phyloP scores from a whole-genome alignment of 2,797 vertebrate species.

The Hafferia zeledoni region DNA sequence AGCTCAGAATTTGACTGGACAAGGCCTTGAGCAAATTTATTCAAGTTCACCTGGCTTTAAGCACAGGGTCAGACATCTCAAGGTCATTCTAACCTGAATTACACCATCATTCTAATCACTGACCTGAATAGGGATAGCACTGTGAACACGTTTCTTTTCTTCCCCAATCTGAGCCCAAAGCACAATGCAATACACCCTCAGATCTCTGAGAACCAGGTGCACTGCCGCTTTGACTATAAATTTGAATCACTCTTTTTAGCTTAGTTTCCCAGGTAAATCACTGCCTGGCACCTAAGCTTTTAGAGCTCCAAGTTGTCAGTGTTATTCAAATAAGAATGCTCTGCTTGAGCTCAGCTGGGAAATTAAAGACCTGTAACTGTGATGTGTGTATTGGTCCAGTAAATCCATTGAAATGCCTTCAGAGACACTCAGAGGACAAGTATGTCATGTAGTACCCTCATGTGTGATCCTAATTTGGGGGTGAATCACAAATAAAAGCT shows the following conservation, averaged over 20 bases:
- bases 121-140: not conserved
- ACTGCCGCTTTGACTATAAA: not conserved
- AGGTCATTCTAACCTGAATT: not conserved
- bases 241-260: not conserved
- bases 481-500: not conserved
- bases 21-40: not conserved
- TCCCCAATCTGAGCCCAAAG: not conserved
- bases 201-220: not conserved
- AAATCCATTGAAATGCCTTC: slow-evolving; percentile 14
- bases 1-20: not conserved
- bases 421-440: not conserved
- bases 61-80: not conserved
- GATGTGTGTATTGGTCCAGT: not conserved
- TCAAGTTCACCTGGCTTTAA: not conserved
- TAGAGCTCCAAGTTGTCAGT: not conserved
- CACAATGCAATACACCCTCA: not conserved
- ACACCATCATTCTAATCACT: not conserved
- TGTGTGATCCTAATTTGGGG: not conserved
- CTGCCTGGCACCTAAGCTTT: not conserved
- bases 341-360: slow-evolving; percentile 17
- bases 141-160: not conserved
- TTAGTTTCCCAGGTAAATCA: not conserved
- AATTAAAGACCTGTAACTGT: slow-evolving; percentile 24
- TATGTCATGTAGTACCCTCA: not conserved
- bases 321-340: slow-evolving; percentile 28